Evolutionary conservation across 1,140 invertebrate genomes (phyloP).

Genomic region (Meteorus sp.): DNA sequence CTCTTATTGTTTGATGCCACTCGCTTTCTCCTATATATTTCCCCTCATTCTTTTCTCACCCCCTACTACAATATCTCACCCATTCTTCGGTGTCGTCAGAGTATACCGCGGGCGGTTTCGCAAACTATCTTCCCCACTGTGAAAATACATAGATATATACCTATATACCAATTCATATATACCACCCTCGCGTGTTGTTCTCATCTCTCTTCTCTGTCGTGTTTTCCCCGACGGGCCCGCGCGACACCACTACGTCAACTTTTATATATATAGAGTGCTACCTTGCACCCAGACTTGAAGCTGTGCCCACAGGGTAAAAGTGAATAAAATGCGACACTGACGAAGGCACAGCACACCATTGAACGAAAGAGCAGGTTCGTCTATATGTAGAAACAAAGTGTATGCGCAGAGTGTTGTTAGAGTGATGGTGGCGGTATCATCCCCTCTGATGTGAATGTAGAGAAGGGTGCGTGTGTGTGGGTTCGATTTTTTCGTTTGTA

Average conservation of each 20-base stretch:
- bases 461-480: too few relatives aligned
- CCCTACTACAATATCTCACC: slow-evolving; percentile 18
- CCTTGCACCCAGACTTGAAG: background rate
- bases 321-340: slow-evolving; percentile 22
- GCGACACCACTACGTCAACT: background rate
- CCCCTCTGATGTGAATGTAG: too few relatives aligned
- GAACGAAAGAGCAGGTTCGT: slow-evolving; percentile 15
- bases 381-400: too few relatives aligned
- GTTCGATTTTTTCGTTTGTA: too few relatives aligned
- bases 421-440: too few relatives aligned
- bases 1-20: slow-evolving; percentile 14
- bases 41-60: slow-evolving; percentile 16
- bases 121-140: slow-evolving; percentile 31
- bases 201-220: slow-evolving; percentile 5
- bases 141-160: too few relatives aligned
- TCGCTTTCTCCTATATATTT: slow-evolving; percentile 20
- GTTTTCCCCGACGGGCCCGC: slow-evolving; percentile 7
- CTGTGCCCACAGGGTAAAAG: slow-evolving; percentile 7
- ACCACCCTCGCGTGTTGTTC: slow-evolving; percentile 3
- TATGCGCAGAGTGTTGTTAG: too few relatives aligned
- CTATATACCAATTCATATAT: too few relatives aligned
- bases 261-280: background rate
- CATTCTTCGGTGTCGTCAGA: slow-evolving; percentile 6
- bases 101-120: slow-evolving; percentile 33
- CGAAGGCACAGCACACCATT: slow-evolving; percentile 11